Evolutionary conservation across 2,113 vertebrate species (phyloP), one percentile per base, ranked within the genome.

Genomic region (Mustela lutreola): DNA sequence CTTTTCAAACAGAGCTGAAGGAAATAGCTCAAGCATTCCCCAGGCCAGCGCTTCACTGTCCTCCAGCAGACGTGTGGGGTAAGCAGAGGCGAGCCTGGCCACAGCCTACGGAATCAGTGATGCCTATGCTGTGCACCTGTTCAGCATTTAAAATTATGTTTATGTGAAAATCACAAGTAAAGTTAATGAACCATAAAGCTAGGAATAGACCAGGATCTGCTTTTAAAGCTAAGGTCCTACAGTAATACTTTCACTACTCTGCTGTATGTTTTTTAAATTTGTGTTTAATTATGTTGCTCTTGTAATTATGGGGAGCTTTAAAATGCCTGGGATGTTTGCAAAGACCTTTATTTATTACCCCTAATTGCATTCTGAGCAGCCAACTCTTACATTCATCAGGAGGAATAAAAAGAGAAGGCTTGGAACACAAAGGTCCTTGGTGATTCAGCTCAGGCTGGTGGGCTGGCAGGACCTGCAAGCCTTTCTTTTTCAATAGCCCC

Each of bases 401-500:
- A 76, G 31, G 53, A 33, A 19, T 1, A 11, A 26, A 11, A 62
- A 6, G 60, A 45, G 18, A 63, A 19, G 0, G 1, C 26, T 18
- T 0, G 9, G 26, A n/a, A 7, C n/a, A 18, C 53, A 4, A 8
- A 0, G 0, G 42, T 11, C 4, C 48, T 11, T 39, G 83, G 53
- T 3, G 48, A 39, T 28, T 56, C 71, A 21, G 50, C 33, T n/a
- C 26, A 0, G 0, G 28, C 45, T 42, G 16, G 4, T 1, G 11
- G 7, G 4, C 0, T 2, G 2, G 12, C 7, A 12, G 28, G 39
- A 60, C 14, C 50, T 12, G 7, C 18, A 7, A 5, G 26, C 3
- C 1, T 62, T 10, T 2, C 36, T 50, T 73, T 89, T 45, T 28
- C 33, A 76, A 58, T 50, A 50, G 42, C 39, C 81, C 1, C 15